phyloP scores from a whole-genome alignment of 2,797 vertebrate species.

The Coccyzus lansbergi region DNA sequence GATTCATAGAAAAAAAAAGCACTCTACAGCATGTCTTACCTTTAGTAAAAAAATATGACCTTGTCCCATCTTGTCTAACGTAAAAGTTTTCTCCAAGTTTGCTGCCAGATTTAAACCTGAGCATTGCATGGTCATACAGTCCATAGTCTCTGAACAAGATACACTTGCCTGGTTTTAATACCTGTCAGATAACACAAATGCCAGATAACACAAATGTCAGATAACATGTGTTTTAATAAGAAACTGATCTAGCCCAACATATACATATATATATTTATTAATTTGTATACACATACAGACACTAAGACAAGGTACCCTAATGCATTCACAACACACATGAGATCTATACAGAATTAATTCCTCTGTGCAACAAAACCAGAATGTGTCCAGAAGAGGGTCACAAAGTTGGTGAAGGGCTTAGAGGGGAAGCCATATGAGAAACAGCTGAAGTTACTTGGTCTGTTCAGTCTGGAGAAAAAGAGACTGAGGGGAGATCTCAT shows the following conservation, averaged over 20 bases:
- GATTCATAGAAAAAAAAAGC: not conserved
- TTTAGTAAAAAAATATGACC: slow-evolving; percentile 93
- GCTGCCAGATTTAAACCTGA: slow-evolving; percentile 91
- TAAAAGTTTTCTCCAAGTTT: slow-evolving; percentile 96
- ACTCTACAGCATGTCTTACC: slow-evolving; percentile 76
- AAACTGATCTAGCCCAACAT: not conserved
- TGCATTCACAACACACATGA: not conserved
- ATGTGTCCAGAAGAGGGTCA: no score
- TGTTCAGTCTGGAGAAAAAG: no score
- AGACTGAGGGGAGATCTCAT: no score
- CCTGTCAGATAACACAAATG: slow-evolving; percentile 74
- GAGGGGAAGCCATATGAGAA: no score
- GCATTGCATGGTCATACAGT: slow-evolving; percentile 94
- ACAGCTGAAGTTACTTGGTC: no score
- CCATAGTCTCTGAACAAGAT: slow-evolving; percentile 96
- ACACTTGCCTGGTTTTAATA: slow-evolving; percentile 89
- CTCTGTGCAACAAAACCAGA: not conserved
- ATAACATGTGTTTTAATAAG: not conserved
- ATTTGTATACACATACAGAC: not conserved
- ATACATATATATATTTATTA: no score
- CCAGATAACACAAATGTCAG: not conserved
- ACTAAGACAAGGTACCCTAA: not conserved
- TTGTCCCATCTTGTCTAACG: slow-evolving; percentile 94
- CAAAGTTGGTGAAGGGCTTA: no score
- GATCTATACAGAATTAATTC: not conserved